Percentiles rank a stretch among this genome's conserved stretches.
phyloP scores from a whole-genome alignment of 2,113 vertebrate genomes.

The Grammomys surdaster region DNA sequence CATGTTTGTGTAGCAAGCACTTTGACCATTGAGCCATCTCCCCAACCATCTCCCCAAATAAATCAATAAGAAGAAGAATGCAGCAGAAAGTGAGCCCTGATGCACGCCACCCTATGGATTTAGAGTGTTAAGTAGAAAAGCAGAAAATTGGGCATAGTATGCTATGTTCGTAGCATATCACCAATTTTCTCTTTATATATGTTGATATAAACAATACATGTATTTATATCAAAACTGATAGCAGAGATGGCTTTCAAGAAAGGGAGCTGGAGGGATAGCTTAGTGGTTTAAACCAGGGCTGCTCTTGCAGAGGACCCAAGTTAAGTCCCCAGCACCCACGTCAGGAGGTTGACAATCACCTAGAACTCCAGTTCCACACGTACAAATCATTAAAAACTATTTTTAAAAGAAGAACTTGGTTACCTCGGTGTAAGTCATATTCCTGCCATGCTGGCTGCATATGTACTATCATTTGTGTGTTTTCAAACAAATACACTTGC shows the following conservation, averaged over 20 bases:
- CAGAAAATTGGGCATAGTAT: not conserved
- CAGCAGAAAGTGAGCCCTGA: not conserved
- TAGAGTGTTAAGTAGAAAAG: not conserved
- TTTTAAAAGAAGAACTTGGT: not conserved
- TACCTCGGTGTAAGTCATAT: not conserved
- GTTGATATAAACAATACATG: not conserved
- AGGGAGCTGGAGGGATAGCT: not conserved
- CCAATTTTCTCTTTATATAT: slow-evolving; percentile 8
- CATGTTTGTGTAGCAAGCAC: not conserved
- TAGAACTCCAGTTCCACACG: not conserved
- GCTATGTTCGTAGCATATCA: not conserved
- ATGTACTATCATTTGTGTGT: not conserved
- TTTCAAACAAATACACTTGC: slow-evolving; percentile 23
- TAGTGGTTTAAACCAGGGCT: not conserved
- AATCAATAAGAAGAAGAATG: not conserved
- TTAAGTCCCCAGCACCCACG: not conserved
- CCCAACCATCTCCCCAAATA: not conserved
- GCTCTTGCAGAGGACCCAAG: not conserved
- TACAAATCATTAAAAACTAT: not conserved
- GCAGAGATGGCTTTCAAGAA: not conserved
- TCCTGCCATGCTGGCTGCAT: not conserved
- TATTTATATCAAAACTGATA: not conserved
- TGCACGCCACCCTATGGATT: not conserved
- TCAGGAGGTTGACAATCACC: not conserved
- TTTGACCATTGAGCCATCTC: not conserved